A percentile compares a stretch with the other conserved stretches of the same genome.
These are phyloP conservation scores for Misgurnus anguillicaudatus DNA, from an alignment of 2,113 vertebrate species.

Conservation along the genomic window DNA sequence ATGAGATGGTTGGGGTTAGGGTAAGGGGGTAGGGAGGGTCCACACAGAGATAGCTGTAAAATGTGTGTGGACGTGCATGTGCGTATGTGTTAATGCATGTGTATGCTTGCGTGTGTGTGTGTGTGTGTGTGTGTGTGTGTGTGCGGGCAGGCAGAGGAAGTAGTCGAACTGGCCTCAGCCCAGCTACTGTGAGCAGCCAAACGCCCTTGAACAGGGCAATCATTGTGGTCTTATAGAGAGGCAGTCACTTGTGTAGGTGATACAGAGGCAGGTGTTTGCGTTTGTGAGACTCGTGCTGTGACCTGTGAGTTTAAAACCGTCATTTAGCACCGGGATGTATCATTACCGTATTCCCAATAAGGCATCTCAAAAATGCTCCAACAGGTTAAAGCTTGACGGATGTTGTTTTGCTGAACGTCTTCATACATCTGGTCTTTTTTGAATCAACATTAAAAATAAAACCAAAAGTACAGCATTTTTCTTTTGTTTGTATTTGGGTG, in stretches of 20 bases:
- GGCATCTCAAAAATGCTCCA: background rate
- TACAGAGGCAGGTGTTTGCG: constrained; percentile 32
- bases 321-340: background rate
- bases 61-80: no score
- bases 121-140: constrained; percentile 47
- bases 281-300: background rate
- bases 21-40: no score
- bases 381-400: constrained; percentile 23
- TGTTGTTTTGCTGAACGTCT: background rate
- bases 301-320: constrained; percentile 25
- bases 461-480: background rate
- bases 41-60: no score
- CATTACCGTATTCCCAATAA: background rate
- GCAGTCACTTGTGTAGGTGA: constrained; percentile 32
- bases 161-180: constrained; percentile 53
- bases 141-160: constrained; percentile 57
- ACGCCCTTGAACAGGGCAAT: constrained; percentile 57
- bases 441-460: background rate
- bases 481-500: background rate
- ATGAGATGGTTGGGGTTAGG: no score
- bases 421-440: constrained; percentile 1
- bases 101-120: background rate
- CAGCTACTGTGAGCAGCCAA: constrained; percentile 51
- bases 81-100: no score
- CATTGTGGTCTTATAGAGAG: constrained; percentile 60